Evolutionary conservation across 2,888 invertebrate genomes (phyloP), one percentile per base, ranked within the genome.

Genomic region (Napeogenes inachia): DNA sequence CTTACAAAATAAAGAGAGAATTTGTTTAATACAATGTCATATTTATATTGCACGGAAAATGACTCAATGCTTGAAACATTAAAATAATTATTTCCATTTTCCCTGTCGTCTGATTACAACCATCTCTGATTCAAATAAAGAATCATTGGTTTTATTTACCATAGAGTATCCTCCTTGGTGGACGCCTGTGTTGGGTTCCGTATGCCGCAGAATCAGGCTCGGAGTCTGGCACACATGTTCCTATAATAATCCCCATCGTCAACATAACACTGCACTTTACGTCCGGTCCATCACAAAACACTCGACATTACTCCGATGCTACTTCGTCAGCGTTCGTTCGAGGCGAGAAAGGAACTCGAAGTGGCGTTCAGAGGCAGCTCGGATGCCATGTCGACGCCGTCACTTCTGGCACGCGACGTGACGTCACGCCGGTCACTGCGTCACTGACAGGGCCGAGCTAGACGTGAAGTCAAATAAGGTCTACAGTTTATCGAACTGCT

Each of bases 191-290:
- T 76, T 88, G 88, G 35, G 82, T 82, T 45, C 87, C 89, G 75
- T 89, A 89, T 54, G 87, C 87, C 53, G 75, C 81, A 46, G 89
- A 80, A 77, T 93, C 93, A 64, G 91, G 92, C 78, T 94, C 93
- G 60, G 93, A 92, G 73, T 93, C 93, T 64, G 94, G 93, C 78
- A 94, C 93, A 80, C 94, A 94, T 60, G 94, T 94, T 73, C 94
- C 94, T 70, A 94, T 93, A 72, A 94, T 93, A 80, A 94, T 94
- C 70, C 94, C 94, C 94, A 94, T 94, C 73, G 69, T 78, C 77
- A 77, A 81, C 82, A 80, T 82, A 73, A 76, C 81, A 77, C 74
- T 68, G 66, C 60, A 75, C 76, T 60, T 54, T 73, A 75, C 68
- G 65, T 72, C 72, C 70, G 69, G 6, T 45, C 53, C 69, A 72